phyloP scores from a whole-genome alignment of 2,797 vertebrate species.

The Acridotheres tristis region DNA sequence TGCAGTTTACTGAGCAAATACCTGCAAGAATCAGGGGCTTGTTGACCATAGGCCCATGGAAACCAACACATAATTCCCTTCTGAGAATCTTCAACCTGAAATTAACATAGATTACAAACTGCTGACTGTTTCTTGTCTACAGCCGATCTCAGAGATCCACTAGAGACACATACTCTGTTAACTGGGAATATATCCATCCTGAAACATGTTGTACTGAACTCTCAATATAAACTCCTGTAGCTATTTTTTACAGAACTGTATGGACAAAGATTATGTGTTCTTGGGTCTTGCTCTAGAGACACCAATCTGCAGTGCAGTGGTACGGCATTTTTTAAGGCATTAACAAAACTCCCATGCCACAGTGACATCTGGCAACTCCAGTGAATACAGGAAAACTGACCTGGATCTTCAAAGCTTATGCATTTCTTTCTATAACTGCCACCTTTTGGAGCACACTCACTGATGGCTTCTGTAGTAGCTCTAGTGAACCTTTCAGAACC shows the following conservation, averaged over 20 bases:
- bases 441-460: not conserved
- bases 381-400: not conserved
- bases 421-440: not conserved
- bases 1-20: not conserved
- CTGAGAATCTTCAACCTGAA: not conserved
- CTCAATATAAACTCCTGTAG: accelerated
- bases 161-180: not conserved
- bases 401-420: not conserved
- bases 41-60: not conserved
- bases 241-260: not conserved
- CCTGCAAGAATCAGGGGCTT: not conserved
- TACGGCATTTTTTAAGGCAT: not conserved
- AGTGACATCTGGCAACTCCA: not conserved
- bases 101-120: not conserved
- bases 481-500: not conserved
- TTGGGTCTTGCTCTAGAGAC: not conserved
- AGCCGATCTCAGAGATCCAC: not conserved
- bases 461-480: not conserved
- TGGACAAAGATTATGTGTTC: not conserved
- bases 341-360: not conserved
- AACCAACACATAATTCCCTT: not conserved
- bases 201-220: not conserved
- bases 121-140: not conserved
- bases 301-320: not conserved
- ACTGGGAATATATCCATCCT: not conserved